Conservation (phyloP, 1,140 invertebrate genomes). For the Zaprionus davidi region DNA sequence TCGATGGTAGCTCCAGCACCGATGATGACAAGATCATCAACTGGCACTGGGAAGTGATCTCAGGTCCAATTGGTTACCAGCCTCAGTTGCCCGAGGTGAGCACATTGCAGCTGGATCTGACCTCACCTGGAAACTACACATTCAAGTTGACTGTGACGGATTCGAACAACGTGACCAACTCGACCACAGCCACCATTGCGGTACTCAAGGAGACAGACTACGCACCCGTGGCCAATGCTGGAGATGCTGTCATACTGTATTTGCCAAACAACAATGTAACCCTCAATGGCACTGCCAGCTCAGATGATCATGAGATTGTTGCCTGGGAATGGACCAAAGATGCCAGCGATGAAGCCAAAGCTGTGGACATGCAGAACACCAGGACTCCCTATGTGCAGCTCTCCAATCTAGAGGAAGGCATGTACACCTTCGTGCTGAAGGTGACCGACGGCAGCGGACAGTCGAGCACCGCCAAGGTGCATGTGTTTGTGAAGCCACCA, state of each 20-base stretch:
- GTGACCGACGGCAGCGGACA: conserved; percentile 96
- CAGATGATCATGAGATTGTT: conserved; percentile 96
- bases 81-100: conserved; percentile 91
- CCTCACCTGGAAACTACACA: conserved; percentile 94
- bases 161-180: conserved; percentile 94
- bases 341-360: conserved; percentile 91
- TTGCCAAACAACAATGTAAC: conserved; percentile 95
- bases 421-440: conserved; percentile 97
- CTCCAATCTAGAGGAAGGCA: conserved; percentile 95
- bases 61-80: conserved; percentile 93
- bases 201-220: conserved; percentile 97
- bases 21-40: conserved; percentile 93
- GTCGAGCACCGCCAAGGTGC: conserved; percentile 92
- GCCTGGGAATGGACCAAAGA: conserved; percentile 98
- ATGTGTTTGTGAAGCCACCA: conserved; percentile 96
- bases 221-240: conserved; percentile 97
- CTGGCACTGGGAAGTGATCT: conserved; percentile 96
- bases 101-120: conserved; percentile 93
- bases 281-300: conserved; percentile 94
- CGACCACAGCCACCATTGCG: conserved; percentile 94
- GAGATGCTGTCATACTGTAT: conserved; percentile 95
- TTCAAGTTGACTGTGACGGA: conserved; percentile 97
- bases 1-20: conserved; percentile 91
- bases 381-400: conserved; percentile 91
- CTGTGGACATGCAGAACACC: conserved; percentile 97